Evolutionary conservation across 2,113 vertebrate genomes (phyloP), one percentile per base, ranked within the genome.

Genomic region (Oenanthe oenanthe): DNA sequence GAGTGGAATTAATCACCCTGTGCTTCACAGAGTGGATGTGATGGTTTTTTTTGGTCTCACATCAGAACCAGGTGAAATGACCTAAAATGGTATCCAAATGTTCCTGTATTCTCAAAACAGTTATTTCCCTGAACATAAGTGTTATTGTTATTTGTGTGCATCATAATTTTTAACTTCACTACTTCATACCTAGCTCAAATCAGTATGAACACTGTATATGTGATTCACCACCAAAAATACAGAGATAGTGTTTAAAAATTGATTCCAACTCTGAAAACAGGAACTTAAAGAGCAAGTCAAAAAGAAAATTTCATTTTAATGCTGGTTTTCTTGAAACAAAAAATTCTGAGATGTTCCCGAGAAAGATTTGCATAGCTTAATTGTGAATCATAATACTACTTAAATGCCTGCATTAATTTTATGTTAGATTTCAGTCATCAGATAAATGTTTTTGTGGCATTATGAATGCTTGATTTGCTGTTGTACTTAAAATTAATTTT

Each of bases 361-460:
- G 84, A 88, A 74, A 45, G 15, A 70, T 66, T 36, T 88, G 47
- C 43, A 29, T 56, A 58, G 61, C 53, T 92, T 94, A 94, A 79
- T 79, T 88, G n/a, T 81, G 58, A 89, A 82, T 95, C 60, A 87
- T 76, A 87, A 79, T 57, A 29, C 51, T 76, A 29, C 77, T 81
- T 95, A 78, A 82, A 92, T 76, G 22, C 22, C 31, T 93, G 38
- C 66, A 47, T 93, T 93, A 94, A 87, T 94, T 96, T 96, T 38
- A 74, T 85, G 58, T 86, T 75, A 78, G 84, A 80, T 91, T 93
- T 86, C 72, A 93, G 53, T 86, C 57, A 73, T 94, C 61, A 47
- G 65, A 83, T 50, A 53, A 65, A 89, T 94, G 43, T 66, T 89
- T 97, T 97, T 92, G 87, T 88, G 78, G 54, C 66, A 93, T 92